Percentiles rank a stretch among this genome's conserved stretches.
Evolutionary conservation across 2,113 vertebrate genomes (phyloP).

Genomic region (Cavia aperea): DNA sequence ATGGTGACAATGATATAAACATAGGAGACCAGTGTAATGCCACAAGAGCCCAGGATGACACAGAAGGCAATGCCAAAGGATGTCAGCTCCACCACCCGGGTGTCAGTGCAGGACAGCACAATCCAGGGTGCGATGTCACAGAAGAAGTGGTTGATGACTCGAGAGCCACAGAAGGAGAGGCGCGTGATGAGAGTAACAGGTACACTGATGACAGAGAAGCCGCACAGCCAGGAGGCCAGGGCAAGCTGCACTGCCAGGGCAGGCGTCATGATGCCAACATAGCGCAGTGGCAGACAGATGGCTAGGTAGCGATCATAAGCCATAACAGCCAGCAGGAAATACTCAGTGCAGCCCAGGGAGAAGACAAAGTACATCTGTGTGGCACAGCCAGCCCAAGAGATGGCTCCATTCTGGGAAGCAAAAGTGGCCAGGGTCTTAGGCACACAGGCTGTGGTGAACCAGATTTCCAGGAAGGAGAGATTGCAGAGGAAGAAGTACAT

Average conservation of each 20-base stretch:
- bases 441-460: conserved; percentile 28
- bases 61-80: conserved; percentile 14
- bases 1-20: conserved; percentile 23
- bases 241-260: not conserved
- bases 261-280: not conserved
- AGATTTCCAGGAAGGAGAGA: conserved; percentile 40
- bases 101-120: not conserved
- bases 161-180: conserved; percentile 28
- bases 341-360: conserved; percentile 14
- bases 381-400: not conserved
- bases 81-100: not conserved
- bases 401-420: not conserved
- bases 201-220: conserved; percentile 25
- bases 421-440: conserved; percentile 37
- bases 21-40: conserved; percentile 36
- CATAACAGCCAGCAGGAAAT: conserved; percentile 15
- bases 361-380: conserved; percentile 21
- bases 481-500: conserved; percentile 35
- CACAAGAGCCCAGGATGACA: conserved; percentile 35
- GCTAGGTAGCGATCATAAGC: conserved; percentile 24
- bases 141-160: conserved; percentile 24
- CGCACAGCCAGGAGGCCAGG: conserved; percentile 33
- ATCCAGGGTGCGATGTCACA: conserved; percentile 11
- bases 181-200: not conserved
- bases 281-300: conserved; percentile 26